Conservation (phyloP, 2,113 vertebrate species). For the Percina caprodes region DNA sequence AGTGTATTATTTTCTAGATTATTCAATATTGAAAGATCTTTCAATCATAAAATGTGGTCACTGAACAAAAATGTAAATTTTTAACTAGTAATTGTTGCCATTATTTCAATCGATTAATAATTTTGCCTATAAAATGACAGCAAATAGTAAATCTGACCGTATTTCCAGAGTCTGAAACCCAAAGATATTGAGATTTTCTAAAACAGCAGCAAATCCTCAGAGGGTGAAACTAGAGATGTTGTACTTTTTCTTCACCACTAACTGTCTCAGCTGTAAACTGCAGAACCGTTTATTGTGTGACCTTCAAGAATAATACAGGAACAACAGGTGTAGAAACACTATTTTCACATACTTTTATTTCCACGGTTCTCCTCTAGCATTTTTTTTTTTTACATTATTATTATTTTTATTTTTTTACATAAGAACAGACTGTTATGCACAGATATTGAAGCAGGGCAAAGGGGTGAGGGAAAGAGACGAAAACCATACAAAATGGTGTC, state of each 20-base stretch:
- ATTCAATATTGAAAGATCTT: not conserved
- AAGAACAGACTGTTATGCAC: constrained; percentile 99
- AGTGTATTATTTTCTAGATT: no score
- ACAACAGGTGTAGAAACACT: constrained; percentile 90
- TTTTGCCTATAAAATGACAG: not conserved
- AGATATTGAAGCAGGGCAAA: constrained; percentile 87
- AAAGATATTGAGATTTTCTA: not conserved
- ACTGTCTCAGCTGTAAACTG: not conserved
- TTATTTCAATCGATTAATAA: not conserved
- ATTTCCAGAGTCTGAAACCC: not conserved
- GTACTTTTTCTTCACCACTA: no score
- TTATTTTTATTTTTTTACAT: constrained; percentile 89
- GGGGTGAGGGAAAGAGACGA: constrained; percentile 80
- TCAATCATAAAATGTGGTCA: not conserved
- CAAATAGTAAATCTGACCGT: not conserved
- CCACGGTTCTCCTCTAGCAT: constrained; percentile 98
- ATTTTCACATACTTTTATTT: constrained; percentile 99
- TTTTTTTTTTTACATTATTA: constrained; percentile 85
- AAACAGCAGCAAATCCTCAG: not conserved
- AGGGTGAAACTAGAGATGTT: no score
- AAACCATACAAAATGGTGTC: constrained; percentile 96
- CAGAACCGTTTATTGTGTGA: no score
- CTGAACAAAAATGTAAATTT: not conserved
- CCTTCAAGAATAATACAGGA: constrained; percentile 31
- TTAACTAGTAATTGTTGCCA: no score